Evolutionary conservation across 2,797 vertebrate species (phyloP), one percentile per base, ranked within the genome.

Genomic region (Coregonus ussuriensis): DNA sequence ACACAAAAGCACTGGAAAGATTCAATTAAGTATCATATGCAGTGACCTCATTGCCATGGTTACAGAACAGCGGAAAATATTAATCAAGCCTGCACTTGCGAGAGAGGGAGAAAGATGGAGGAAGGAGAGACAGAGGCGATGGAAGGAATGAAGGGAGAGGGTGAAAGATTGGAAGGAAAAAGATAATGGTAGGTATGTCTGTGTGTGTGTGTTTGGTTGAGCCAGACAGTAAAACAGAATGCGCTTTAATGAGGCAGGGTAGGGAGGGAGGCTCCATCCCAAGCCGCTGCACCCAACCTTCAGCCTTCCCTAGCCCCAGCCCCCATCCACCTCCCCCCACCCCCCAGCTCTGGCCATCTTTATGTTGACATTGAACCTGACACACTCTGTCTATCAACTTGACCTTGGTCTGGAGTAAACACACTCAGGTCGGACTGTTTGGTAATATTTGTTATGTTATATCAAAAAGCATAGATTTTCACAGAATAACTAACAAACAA

Each of bases 21-120:
- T 99, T 99, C 98, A 99, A 98, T 99, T 99, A 99, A 98, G 97
- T 98, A 98, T 98, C 97, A 98, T 98, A 98, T 97, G 96, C 96
- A 95, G 96, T 98, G 97, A 98, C 97, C 97, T 96, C 95, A 99
- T 99, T 96, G 96, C 96, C 97, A 99, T 99, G 97, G 98, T 97
- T 97, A 99, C 97, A 89, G 95, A 96, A 97, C 94, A 97, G 96
- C 91, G 91, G 96, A 97, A 98, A 98, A 98, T 98, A 98, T 98
- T 97, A 98, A 99, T 98, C 96, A 99, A 97, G 95, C 93, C 95
- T 94, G 94, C 81, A 89, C 89, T 91, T 88, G 89, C 91, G 88
- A 92, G 84, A 85, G 81, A 75, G 84, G 84, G 83, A 91, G 83
- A 91, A 86, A 87, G 88, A 87, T 81, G 87, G 88, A 80, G 85